A percentile compares a stretch with the other conserved stretches of the same genome.
Conservation (phyloP, 2,113 vertebrate species). For the Bos indicus region DNA sequence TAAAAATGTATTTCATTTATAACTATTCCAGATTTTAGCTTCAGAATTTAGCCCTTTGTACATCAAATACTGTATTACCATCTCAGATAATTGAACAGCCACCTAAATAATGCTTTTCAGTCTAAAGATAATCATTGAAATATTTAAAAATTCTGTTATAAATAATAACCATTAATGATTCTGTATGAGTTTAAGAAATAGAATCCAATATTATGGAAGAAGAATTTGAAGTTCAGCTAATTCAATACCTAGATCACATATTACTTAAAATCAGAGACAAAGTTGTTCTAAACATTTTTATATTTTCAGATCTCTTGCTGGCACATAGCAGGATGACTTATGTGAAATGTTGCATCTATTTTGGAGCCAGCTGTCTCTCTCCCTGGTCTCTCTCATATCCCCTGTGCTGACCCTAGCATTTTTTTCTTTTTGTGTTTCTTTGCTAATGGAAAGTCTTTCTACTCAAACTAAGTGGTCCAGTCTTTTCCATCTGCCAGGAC, state of each 20-base stretch:
- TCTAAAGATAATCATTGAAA: slow-evolving; percentile 1
- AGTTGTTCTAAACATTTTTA: not conserved
- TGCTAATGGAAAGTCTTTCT: not conserved
- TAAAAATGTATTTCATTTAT: not conserved
- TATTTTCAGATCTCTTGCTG: not conserved
- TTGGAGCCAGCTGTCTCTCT: not conserved
- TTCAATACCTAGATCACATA: not conserved
- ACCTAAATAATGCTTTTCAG: slow-evolving; percentile 24
- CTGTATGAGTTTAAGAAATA: slow-evolving; percentile 29
- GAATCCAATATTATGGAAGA: not conserved
- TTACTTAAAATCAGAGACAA: not conserved
- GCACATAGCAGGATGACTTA: not conserved
- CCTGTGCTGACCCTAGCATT: not conserved
- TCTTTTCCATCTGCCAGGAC: not conserved
- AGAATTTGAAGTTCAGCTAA: not conserved
- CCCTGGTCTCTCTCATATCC: not conserved
- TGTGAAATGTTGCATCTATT: not conserved
- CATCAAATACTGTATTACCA: not conserved
- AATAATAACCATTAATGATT: slow-evolving; percentile 51
- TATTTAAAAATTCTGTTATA: slow-evolving; percentile 50
- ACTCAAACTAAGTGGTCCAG: not conserved
- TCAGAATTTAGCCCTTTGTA: slow-evolving; percentile 19
- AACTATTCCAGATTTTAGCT: not conserved
- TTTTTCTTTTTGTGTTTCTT: not conserved
- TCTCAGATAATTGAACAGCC: slow-evolving; percentile 19